Conservation (phyloP, 2,888 invertebrate genomes). For the Hyposoter didymator region DNA sequence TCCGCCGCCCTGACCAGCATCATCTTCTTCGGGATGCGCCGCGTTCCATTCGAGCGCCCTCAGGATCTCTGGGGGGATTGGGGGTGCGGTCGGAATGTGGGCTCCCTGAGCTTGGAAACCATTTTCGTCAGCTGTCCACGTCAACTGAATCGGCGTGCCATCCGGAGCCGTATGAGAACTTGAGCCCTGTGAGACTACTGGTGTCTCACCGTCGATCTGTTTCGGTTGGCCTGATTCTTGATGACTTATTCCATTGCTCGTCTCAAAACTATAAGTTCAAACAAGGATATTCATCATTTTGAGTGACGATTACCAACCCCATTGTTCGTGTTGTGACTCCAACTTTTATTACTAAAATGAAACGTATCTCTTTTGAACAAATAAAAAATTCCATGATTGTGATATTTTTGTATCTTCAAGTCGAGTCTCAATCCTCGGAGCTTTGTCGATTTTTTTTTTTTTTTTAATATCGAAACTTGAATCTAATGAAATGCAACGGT, state of each 20-base stretch:
- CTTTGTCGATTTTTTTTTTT: too few relatives aligned
- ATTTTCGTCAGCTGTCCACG: slow-evolving; percentile 83
- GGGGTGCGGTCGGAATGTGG: slow-evolving; percentile 84
- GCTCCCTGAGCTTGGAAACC: slow-evolving; percentile 83
- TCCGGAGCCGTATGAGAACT: slow-evolving; percentile 84
- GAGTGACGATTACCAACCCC: neutral
- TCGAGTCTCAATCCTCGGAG: too few relatives aligned
- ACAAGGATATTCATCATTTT: neutral
- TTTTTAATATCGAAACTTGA: neutral
- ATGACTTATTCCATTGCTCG: slow-evolving; percentile 84
- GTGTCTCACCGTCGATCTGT: slow-evolving; percentile 81
- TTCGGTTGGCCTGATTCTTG: slow-evolving; percentile 84
- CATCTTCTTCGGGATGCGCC: slow-evolving; percentile 83
- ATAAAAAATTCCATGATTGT: too few relatives aligned
- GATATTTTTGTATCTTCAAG: too few relatives aligned
- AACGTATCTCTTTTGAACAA: too few relatives aligned
- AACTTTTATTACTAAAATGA: neutral
- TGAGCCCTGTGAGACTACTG: slow-evolving; percentile 83
- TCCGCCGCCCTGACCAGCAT: slow-evolving; percentile 73
- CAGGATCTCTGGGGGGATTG: slow-evolving; percentile 83
- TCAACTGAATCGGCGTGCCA: slow-evolving; percentile 83
- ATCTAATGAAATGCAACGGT: neutral
- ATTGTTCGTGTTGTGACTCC: neutral
- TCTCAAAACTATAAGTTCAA: slow-evolving; percentile 81
- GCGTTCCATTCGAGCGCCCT: slow-evolving; percentile 84